phyloP scores from a whole-genome alignment of 2,113 vertebrate species.

The Ifrita kowaldi region DNA sequence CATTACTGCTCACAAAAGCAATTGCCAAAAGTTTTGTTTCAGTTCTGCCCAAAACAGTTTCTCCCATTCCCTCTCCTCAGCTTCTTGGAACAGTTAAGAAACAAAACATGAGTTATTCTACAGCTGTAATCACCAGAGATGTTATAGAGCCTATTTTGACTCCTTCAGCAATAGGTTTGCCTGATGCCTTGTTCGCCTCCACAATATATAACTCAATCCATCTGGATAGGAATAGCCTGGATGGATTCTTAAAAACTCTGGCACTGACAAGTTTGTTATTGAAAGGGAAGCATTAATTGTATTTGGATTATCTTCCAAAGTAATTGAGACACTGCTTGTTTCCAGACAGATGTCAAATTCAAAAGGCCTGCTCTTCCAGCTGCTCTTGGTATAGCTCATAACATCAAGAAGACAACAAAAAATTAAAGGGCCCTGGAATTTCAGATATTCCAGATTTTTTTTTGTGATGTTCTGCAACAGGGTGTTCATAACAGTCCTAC shows the following conservation, averaged over 20 bases:
- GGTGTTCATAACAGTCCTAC: background rate
- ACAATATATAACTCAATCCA: constrained; percentile 23
- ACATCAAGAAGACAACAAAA: background rate
- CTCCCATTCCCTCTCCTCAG: background rate
- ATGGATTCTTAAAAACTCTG: constrained; percentile 24
- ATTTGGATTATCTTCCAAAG: constrained; percentile 28
- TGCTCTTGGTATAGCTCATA: background rate
- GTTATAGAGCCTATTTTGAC: constrained; percentile 14
- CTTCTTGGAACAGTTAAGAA: constrained; percentile 49
- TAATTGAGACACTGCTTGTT: constrained; percentile 9
- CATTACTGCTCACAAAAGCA: background rate
- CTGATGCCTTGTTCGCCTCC: background rate
- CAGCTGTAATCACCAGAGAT: constrained; percentile 55
- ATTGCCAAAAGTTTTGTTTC: constrained; percentile 28
- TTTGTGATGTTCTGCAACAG: background rate
- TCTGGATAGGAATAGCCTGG: constrained; percentile 25
- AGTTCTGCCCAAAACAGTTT: constrained; percentile 40
- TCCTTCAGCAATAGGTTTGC: constrained; percentile 29
- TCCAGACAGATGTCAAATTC: constrained; percentile 4
- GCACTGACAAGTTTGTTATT: constrained; percentile 15
- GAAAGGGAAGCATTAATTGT: constrained; percentile 48
- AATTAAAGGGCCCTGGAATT: background rate
- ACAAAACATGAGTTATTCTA: constrained; percentile 23
- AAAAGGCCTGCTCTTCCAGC: background rate
- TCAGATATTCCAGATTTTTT: background rate